Evolutionary conservation across 1,140 invertebrate species (phyloP), one percentile per base, ranked within the genome.

Genomic region (Drosophila sechellia): DNA sequence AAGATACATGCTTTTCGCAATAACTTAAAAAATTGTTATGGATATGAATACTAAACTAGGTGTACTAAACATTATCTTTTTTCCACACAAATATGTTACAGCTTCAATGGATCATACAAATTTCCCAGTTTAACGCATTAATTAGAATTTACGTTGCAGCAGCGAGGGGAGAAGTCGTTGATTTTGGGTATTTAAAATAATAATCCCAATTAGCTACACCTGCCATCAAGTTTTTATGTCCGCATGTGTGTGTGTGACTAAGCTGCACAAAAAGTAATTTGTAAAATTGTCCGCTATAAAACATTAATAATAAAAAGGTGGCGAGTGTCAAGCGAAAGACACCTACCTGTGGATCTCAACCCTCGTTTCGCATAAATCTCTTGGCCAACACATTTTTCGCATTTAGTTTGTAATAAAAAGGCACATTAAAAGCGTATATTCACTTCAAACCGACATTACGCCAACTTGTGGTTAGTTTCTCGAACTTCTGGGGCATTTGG

Each of bases 191-290:
- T 87, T 86, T 79, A 81, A 86, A 76, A 86, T 87, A 81, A 86
- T 86, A 87, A 87, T 86, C 79, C 75, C 81, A 76, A 86, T 86
- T 86, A 87, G 79, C 56, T 53, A 72, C 83, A 86, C 75, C 83
- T 86, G 83, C 79, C 83, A 57, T 72, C 83, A 77, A 72, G 57
- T 71, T 86, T 81, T 87, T 71, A 75, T 81, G 72, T 31, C 34
- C 46, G 11, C 52, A 49, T 59, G 45, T 60, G 60, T 64, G 17
- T 59, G 45, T 60, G 61, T 68, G 34, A 60, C 66, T 17, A 49
- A 54, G 66, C 58, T 79, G 66, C 81, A 73, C 61, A 81, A 87
- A 86, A 86, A 69, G 83, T 83, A 86, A 86, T 86, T 87, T 83
- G 70, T 52, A 48, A 79, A 83, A 86, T 83, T 69, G 58, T 10